A percentile compares a stretch with the other conserved stretches of the same genome.
These are phyloP conservation scores for Drosophila kuntzei DNA, from an alignment of 2,888 invertebrate genomes.

Conservation along the genomic window DNA sequence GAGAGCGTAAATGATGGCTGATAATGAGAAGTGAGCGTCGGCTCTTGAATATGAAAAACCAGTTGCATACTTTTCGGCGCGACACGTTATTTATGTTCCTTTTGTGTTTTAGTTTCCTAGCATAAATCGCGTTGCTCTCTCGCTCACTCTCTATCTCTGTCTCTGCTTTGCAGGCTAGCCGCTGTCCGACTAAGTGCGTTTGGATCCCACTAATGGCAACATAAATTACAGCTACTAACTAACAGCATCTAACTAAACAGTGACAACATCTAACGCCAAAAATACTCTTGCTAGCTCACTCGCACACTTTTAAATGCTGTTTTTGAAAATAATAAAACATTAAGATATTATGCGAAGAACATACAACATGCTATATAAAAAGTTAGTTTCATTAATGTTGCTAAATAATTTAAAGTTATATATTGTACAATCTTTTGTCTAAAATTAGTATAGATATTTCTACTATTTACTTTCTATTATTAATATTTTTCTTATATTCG, in stretches of 20 bases:
- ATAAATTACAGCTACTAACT: slow-evolving; percentile 72
- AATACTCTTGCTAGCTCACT: slow-evolving; percentile 32
- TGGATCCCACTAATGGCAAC: slow-evolving; percentile 66
- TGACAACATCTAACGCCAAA: slow-evolving; percentile 45
- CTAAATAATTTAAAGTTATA: too few species aligned
- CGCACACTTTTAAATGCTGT: background rate
- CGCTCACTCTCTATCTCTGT: background rate
- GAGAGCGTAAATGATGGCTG: slow-evolving; percentile 61
- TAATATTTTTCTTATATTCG: too few species aligned
- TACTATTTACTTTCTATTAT: too few species aligned
- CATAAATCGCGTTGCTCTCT: slow-evolving; percentile 56
- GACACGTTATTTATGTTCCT: slow-evolving; percentile 62
- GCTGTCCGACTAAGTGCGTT: slow-evolving; percentile 56
- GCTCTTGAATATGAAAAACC: slow-evolving; percentile 60
- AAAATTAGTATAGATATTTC: too few species aligned
- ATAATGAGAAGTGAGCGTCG: slow-evolving; percentile 57
- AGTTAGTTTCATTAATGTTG: too few species aligned
- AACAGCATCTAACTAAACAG: slow-evolving; percentile 63
- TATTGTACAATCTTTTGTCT: too few species aligned
- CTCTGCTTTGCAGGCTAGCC: slow-evolving; percentile 6
- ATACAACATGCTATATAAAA: too few species aligned
- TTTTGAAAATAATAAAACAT: background rate
- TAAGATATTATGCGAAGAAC: too few species aligned
- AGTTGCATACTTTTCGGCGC: slow-evolving; percentile 67
- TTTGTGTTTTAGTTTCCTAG: slow-evolving; percentile 46